Evolutionary conservation across 2,113 vertebrate genomes (phyloP).

Genomic region (Empidonax traillii): DNA sequence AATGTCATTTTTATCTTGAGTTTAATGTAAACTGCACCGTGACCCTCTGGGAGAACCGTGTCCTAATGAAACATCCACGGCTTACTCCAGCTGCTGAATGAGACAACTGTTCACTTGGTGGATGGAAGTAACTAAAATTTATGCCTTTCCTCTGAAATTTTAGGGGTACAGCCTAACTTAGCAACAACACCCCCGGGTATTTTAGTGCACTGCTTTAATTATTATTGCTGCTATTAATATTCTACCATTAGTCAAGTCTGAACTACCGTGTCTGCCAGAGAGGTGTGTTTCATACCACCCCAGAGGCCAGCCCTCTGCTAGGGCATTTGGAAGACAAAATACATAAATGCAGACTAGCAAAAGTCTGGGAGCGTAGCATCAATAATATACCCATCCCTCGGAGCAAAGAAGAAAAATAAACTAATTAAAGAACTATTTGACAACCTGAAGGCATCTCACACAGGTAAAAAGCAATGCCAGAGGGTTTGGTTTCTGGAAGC

Average conservation of each 20-base stretch:
- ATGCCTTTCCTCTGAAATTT: conserved; percentile 25
- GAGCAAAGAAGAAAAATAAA: conserved; percentile 32
- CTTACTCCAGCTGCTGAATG: not conserved
- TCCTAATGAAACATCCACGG: not conserved
- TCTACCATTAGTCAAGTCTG: not conserved
- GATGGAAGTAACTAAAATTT: not conserved
- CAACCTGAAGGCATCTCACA: not conserved
- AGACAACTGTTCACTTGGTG: not conserved
- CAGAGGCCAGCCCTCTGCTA: not conserved
- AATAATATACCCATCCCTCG: not conserved
- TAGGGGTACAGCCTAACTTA: conserved; percentile 1
- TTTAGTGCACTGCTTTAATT: conserved; percentile 31
- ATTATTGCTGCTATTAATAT: conserved; percentile 30
- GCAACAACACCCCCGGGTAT: not conserved
- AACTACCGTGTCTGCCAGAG: not conserved
- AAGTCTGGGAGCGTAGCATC: not conserved
- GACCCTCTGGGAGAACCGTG: conserved; percentile 26
- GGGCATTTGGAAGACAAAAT: conserved; percentile 34
- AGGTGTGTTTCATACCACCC: not conserved
- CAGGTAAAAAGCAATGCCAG: not conserved
- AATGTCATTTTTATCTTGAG: conserved; percentile 49
- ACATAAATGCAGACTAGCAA: not conserved
- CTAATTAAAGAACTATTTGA: conserved; percentile 23
- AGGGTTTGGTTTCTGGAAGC: not conserved
- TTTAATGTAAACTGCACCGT: conserved; percentile 44